A percentile compares a stretch with the other conserved stretches of the same genome.
Evolutionary conservation across 2,888 invertebrate species (phyloP).

Genomic region (Meloe dianella): DNA sequence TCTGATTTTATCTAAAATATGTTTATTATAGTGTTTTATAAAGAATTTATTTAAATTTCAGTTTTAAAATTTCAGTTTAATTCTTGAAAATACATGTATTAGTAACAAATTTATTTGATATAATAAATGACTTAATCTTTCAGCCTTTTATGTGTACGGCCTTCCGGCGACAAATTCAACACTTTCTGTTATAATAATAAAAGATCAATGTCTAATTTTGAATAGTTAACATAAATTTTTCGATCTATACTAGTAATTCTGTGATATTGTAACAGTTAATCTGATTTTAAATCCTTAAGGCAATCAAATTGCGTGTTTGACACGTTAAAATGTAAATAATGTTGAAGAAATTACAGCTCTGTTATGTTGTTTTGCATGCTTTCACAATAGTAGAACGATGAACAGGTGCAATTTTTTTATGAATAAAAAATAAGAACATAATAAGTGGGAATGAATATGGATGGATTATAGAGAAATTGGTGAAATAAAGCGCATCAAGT

Average conservation of each 20-base stretch:
- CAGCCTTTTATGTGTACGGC: background rate
- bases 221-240: background rate
- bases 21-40: background rate
- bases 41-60: background rate
- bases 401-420: conserved; percentile 10
- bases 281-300: background rate
- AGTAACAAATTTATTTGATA: conserved; percentile 4
- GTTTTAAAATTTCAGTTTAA: background rate
- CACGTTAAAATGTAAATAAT: conserved; percentile 11
- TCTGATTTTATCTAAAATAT: background rate
- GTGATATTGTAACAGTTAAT: conserved; percentile 4
- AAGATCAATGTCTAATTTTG: background rate
- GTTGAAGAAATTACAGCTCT: conserved; percentile 9
- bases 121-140: conserved; percentile 6
- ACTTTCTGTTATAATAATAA: background rate
- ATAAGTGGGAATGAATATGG: background rate
- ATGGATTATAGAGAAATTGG: background rate
- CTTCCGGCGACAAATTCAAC: conserved; percentile 9
- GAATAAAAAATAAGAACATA: background rate
- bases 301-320: conserved; percentile 4
- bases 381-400: conserved; percentile 2
- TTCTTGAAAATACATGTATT: background rate
- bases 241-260: background rate
- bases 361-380: background rate
- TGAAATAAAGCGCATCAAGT: background rate